These are phyloP conservation scores for Discoglossus pictus DNA, from an alignment of 2,797 vertebrate species.

Conservation along the genomic window DNA sequence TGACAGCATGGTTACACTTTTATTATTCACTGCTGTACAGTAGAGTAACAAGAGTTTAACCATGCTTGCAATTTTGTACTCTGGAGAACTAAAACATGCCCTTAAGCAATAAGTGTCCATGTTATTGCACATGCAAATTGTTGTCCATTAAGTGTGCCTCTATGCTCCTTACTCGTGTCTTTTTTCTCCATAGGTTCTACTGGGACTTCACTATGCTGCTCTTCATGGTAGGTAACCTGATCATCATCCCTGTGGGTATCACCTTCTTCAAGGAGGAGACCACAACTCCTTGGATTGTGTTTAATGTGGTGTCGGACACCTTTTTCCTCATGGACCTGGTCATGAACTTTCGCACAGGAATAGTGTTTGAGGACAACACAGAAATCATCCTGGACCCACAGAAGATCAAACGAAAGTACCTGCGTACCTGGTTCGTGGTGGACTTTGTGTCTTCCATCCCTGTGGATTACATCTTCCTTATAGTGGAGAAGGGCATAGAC, in stretches of 20 bases:
- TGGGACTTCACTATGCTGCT: constrained; percentile 98
- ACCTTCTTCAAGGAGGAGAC: constrained; percentile 99
- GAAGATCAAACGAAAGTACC: constrained; percentile 93
- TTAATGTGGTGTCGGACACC: constrained; percentile 98
- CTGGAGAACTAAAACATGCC: too few relatives aligned
- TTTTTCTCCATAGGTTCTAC: constrained; percentile 81
- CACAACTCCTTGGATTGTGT: constrained; percentile 94
- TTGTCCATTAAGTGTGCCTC: background rate
- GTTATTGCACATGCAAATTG: background rate
- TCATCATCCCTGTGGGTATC: constrained; percentile 97
- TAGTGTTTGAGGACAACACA: constrained; percentile 96
- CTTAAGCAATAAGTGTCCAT: too few relatives aligned
- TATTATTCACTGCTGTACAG: too few relatives aligned
- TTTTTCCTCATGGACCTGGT: constrained; percentile 97
- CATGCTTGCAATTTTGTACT: too few relatives aligned
- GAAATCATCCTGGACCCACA: constrained; percentile 96
- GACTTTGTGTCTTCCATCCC: constrained; percentile 98
- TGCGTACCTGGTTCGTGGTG: constrained; percentile 96
- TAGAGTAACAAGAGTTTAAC: too few relatives aligned
- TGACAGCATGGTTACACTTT: too few relatives aligned
- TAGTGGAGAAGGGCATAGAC: constrained; percentile 96
- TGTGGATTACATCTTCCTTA: constrained; percentile 98
- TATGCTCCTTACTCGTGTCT: background rate
- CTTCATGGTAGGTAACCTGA: constrained; percentile 98
- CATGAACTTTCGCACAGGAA: constrained; percentile 96